Base-by-base conservation (phyloP, 2,113 vertebrate genomes). In the Limanda limanda region DNA sequence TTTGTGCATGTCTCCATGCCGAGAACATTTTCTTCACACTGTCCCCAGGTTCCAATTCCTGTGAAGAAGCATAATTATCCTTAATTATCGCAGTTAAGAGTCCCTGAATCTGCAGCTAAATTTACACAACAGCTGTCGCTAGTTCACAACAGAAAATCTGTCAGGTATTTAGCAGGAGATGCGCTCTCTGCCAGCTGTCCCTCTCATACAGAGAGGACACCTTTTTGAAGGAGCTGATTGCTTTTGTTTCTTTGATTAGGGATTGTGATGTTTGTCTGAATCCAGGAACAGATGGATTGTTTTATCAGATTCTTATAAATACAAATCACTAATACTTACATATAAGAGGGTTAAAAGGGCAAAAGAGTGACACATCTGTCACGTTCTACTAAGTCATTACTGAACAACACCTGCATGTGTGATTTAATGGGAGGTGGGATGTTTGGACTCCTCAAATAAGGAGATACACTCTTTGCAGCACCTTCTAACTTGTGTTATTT, bases 41-140 rank as follows among this genome's bases (percentile, higher is more conserved):
- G 76, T 59, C 58, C 60, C 61, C 4, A 5, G 4, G 59, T 69
- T 76, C 25, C 4, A 52, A 54, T 71, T 64, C 24, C 63, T 56
- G 24, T 47, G 67, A 76, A 63, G 37, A 69, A 58, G 55, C 62
- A 37, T 10, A 81, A 86, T 90, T 73, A 79, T 68, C 12, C 14
- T 17, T 48, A 76, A 84, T 77, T 62, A 80, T 59, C 9, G 6
- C 31, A 40, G 40, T 56, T 67, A 20, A 54, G 62, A 68, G 18
- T 69, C 35, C 23, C 1, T 21, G 18, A 25, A 68, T 24, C 15
- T 4, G 57, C 47, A 25, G 52, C 40, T 61, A 57, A 15, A 31
- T 31, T 31, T 31, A 31, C 31, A 31, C 31, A 80, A 74, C 83
- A 88, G 74, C 86, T 83, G 86, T 61, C 51, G 69, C 74, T 65